A percentile compares a stretch with the other conserved stretches of the same genome.
phyloP scores from a whole-genome alignment of 2,797 vertebrate species.

The Silurus lanzhouensis region DNA sequence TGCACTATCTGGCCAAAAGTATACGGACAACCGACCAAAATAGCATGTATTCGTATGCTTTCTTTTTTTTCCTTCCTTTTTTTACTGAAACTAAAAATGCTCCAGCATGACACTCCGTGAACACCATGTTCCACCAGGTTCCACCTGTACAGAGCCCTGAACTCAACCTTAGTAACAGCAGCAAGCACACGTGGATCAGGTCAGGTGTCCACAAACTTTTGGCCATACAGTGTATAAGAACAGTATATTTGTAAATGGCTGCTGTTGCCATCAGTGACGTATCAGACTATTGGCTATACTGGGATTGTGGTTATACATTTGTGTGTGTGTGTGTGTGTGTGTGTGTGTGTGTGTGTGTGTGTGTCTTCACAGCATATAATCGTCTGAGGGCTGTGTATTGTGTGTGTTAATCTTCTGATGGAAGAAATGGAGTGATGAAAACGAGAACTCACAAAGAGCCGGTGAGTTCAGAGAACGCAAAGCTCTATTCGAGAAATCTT shows the following conservation, averaged over 20 bases:
- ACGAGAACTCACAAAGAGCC: conserved; percentile 83
- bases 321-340: no score
- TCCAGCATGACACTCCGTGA: not conserved
- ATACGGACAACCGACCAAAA: not conserved
- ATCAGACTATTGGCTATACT: not conserved
- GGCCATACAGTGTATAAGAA: not conserved
- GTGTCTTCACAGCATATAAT: conserved; percentile 21
- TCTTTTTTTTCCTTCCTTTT: no score
- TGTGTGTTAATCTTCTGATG: conserved; percentile 59
- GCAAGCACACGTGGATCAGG: not conserved
- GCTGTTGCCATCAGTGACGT: not conserved
- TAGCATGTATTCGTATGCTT: not conserved
- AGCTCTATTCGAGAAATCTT: not conserved
- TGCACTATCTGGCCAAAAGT: not conserved
- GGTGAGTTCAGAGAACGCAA: conserved; percentile 64
- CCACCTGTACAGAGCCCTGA: not conserved
- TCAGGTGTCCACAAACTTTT: not conserved
- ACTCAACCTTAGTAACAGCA: not conserved
- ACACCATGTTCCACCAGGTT: not conserved
- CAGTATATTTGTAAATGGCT: not conserved
- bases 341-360: not conserved
- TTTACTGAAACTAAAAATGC: not conserved
- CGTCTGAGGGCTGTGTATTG: conserved; percentile 15
- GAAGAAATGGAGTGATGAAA: conserved; percentile 81
- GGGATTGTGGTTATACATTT: not conserved